These are phyloP conservation scores for Drosophila lacteicornis DNA, from an alignment of 1,140 invertebrate species.

Conservation along the genomic window DNA sequence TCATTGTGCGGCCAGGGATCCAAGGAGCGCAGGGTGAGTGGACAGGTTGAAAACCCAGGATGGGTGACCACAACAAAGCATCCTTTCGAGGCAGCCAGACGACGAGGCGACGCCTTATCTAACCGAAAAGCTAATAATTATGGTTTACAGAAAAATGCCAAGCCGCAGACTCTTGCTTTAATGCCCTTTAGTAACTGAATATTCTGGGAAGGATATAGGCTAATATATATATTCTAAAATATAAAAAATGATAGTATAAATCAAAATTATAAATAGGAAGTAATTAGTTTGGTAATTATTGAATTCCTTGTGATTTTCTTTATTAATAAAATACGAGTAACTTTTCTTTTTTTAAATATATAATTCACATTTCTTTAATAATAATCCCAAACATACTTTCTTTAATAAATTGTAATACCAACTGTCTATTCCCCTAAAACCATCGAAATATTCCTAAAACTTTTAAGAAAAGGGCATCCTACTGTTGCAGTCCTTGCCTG, in stretches of 20 bases:
- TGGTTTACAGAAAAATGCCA: conserved; percentile 30
- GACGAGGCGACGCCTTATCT: conserved; percentile 44
- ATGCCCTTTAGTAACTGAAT: background rate
- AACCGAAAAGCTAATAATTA: conserved; percentile 65
- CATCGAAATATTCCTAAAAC: background rate
- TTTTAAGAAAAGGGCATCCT: conserved; percentile 3
- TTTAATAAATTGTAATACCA: no score
- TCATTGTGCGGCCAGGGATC: conserved; percentile 1
- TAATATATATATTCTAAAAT: background rate
- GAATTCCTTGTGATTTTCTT: no score
- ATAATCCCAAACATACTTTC: background rate
- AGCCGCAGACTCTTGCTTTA: conserved; percentile 24
- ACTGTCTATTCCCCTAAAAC: background rate
- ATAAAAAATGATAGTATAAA: no score
- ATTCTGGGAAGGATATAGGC: background rate
- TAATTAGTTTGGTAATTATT: no score
- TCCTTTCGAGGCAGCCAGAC: conserved; percentile 32
- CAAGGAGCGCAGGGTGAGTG: background rate
- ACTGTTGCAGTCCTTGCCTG: background rate
- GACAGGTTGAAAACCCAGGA: conserved; percentile 2
- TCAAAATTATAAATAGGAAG: background rate
- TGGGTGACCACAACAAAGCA: conserved; percentile 58
- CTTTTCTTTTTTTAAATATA: background rate
- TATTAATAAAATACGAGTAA: no score
- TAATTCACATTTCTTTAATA: no score